Base-by-base conservation (phyloP, 2,797 vertebrate genomes). In the Hoplostethus mediterraneus region DNA sequence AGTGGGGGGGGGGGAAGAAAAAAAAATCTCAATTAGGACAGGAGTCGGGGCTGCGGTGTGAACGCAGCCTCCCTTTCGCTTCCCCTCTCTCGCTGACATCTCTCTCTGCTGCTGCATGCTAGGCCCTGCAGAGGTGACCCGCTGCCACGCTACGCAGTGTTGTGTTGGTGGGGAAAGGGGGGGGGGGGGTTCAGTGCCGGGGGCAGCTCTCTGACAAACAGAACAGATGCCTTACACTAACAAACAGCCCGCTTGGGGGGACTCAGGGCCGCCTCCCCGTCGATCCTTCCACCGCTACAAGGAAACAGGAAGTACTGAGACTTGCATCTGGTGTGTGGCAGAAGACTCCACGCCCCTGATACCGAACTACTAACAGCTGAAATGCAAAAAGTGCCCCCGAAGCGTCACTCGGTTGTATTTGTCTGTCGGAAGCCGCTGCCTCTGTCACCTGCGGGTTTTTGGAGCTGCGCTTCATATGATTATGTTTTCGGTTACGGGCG, bases 141-240 rank as follows among this genome's bases (percentile, higher is more conserved):
- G 59, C 86, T 88, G 89, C 87, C 88, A 89, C 73, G 74, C 60
- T 56, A 61, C 73, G 67, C 60, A 79, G 81, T 59, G 80, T 79
- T 83, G 72, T 60, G 71, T 83, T 81, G 80, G 51, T 71, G 66
- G 54, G 69, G 77, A 44, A 80, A n/a, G n/a, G n/a, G n/a, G n/a
- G n/a, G n/a, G n/a, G 82, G 84, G 60, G 67, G 73, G 21, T 60
- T 68, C 56, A 4, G 80, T 81, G 89, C 93, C 92, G 93, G 90
- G 81, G 89, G 83, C 84, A 91, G 81, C 90, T 86, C 85, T 84
- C 67, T 94, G 93, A 93, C 92, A 95, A 85, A 94, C 93, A 93
- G 82, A 95, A 92, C 89, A 93, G 92, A 95, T 94, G 92, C 92
- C 88, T 94, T 93, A 93, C 87, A 90, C 93, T 96, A 94, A 95